Evolutionary conservation across 2,113 vertebrate genomes (phyloP).

Genomic region (Hydropotes inermis): DNA sequence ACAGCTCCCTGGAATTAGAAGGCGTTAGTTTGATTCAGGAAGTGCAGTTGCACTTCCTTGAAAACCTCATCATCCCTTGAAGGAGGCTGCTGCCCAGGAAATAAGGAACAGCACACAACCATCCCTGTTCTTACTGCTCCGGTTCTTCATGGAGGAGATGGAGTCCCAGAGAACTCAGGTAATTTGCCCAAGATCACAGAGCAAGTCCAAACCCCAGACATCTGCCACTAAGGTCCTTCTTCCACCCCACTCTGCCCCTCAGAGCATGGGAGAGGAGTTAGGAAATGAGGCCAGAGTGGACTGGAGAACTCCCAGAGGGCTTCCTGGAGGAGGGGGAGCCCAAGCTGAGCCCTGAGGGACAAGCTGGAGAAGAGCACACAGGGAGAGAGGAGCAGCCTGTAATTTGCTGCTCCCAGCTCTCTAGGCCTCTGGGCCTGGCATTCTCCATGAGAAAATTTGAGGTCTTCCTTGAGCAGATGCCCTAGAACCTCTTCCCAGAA

Average conservation of each 20-base stretch:
- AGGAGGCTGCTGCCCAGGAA: neutral
- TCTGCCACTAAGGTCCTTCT: neutral
- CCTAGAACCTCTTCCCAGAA: neutral
- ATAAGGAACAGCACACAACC: neutral
- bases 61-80: neutral
- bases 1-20: neutral
- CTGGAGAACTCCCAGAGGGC: neutral
- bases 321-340: neutral
- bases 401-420: too few relatives aligned
- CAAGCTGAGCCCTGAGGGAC: neutral
- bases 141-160: neutral
- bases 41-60: neutral
- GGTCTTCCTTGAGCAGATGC: neutral
- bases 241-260: rapidly evolving
- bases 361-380: neutral
- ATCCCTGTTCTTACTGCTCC: neutral
- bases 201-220: neutral
- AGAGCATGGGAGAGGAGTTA: neutral
- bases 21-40: neutral
- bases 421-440: neutral
- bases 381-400: neutral
- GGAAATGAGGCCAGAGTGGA: neutral
- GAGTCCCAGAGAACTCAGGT: neutral
- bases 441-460: neutral
- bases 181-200: neutral